Conservation (phyloP, 2,888 invertebrate species). For the Deladenus siricidicola region DNA sequence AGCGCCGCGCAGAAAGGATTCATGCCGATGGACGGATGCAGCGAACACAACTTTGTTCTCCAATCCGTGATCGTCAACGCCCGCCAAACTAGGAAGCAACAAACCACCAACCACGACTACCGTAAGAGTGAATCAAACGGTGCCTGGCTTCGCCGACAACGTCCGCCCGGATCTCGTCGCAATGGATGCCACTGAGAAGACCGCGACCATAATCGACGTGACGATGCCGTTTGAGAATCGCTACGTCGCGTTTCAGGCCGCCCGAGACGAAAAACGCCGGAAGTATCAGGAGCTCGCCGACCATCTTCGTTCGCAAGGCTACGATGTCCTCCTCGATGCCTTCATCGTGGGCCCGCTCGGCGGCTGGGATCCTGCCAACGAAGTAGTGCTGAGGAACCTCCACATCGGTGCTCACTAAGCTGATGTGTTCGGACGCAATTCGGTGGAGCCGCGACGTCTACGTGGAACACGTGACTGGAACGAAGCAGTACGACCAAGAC, state of each 20-base stretch:
- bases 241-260: background rate
- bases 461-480: conserved; percentile 48
- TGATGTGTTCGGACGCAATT: conserved; percentile 45
- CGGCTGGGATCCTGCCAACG: conserved; percentile 47
- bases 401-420: conserved; percentile 25
- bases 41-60: conserved; percentile 27
- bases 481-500: conserved; percentile 28
- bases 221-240: conserved; percentile 2
- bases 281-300: conserved; percentile 52
- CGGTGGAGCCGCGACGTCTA: conserved; percentile 52
- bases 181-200: background rate
- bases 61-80: conserved; percentile 18
- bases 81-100: background rate
- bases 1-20: conserved; percentile 53
- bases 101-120: background rate
- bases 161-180: conserved; percentile 15
- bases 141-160: conserved; percentile 40
- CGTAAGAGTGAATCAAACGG: background rate
- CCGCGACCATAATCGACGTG: conserved; percentile 5
- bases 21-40: conserved; percentile 37
- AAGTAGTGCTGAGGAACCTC: conserved; percentile 29
- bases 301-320: conserved; percentile 52
- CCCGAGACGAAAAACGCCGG: background rate
- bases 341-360: conserved; percentile 51
- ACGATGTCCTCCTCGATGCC: conserved; percentile 44